A percentile compares a stretch with the other conserved stretches of the same genome.
These are phyloP conservation scores for Rhabdomys dilectus DNA, from an alignment of 2,113 vertebrate species.

Conservation along the genomic window DNA sequence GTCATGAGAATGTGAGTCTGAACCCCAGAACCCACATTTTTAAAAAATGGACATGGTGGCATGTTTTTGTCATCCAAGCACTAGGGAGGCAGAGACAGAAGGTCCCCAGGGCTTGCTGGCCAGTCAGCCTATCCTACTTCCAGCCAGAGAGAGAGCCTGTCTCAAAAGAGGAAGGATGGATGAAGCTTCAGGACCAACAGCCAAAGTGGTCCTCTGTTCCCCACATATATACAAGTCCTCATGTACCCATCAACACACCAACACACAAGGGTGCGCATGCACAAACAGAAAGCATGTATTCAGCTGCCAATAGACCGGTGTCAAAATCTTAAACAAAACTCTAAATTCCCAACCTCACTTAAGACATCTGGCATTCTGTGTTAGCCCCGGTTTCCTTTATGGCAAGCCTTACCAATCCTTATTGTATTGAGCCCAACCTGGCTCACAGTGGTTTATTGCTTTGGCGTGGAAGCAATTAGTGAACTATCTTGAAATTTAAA, in stretches of 20 bases:
- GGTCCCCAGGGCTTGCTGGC: not conserved
- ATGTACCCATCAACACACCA: not conserved
- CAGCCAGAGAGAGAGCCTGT: not conserved
- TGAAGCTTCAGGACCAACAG: not conserved
- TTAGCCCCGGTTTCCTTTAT: too few species aligned
- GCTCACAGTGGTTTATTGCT: too few species aligned
- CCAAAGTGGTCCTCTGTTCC: too few species aligned
- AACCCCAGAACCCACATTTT: not conserved
- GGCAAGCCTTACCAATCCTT: too few species aligned
- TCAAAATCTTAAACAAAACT: not conserved
- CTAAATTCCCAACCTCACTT: not conserved
- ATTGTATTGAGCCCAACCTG: not conserved
- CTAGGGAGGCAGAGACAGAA: not conserved
- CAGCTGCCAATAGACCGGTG: not conserved
- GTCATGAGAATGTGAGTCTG: not conserved
- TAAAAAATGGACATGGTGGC: not conserved
- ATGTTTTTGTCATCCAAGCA: not conserved
- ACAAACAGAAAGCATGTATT: not conserved
- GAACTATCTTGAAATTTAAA: too few species aligned
- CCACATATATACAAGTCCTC: not conserved
- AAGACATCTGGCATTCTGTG: not conserved
- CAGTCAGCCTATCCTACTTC: not conserved
- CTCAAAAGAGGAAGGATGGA: not conserved
- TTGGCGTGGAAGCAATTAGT: not conserved
- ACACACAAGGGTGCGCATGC: not conserved